These are phyloP conservation scores for Caenorhabditis briggsae DNA, from an alignment of 1,140 invertebrate species.

Conservation along the genomic window DNA sequence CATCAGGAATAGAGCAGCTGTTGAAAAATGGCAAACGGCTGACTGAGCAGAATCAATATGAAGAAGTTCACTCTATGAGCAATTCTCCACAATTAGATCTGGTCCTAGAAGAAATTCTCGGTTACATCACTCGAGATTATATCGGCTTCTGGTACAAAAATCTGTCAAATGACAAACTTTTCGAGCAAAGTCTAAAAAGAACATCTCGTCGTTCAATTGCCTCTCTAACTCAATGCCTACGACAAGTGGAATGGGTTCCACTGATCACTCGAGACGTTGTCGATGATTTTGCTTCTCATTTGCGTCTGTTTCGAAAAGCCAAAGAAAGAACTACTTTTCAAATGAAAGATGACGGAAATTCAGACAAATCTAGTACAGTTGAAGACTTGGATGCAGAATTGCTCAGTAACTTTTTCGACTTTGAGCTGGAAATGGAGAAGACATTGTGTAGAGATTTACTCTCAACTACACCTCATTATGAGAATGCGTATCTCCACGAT, in stretches of 20 bases:
- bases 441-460: constrained; percentile 82
- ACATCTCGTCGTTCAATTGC: constrained; percentile 81
- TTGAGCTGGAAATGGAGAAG: constrained; percentile 87
- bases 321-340: constrained; percentile 82
- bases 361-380: constrained; percentile 41
- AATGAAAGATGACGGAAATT: constrained; percentile 69
- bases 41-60: constrained; percentile 54
- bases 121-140: constrained; percentile 82
- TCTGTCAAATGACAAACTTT: constrained; percentile 81
- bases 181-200: constrained; percentile 80
- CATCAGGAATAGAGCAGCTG: constrained; percentile 57
- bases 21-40: constrained; percentile 57
- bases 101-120: constrained; percentile 54
- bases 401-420: constrained; percentile 88
- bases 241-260: constrained; percentile 90
- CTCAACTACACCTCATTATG: constrained; percentile 79
- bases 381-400: constrained; percentile 79
- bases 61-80: constrained; percentile 65
- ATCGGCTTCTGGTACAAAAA: constrained; percentile 85
- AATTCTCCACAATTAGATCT: constrained; percentile 60
- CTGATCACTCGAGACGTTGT: constrained; percentile 88
- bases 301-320: constrained; percentile 85
- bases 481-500: constrained; percentile 86
- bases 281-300: constrained; percentile 90
- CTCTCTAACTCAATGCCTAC: constrained; percentile 82